Evolutionary conservation across 1,140 invertebrate genomes (phyloP), one percentile per base, ranked within the genome.

Genomic region (Orius laevigatus): DNA sequence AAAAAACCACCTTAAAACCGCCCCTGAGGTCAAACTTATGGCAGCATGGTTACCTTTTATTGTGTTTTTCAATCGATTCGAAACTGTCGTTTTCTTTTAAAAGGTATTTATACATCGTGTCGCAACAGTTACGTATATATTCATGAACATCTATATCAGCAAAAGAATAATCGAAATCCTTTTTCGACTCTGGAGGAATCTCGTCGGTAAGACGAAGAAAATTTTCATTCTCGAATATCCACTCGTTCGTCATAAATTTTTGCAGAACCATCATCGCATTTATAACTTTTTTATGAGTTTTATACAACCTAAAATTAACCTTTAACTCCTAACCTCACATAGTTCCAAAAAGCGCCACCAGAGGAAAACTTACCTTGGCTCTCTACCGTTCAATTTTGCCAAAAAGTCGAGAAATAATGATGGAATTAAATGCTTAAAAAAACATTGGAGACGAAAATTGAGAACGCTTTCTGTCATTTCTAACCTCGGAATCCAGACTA

Each of bases 231-330:
- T 74, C 73, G 66, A 95, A 95, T 54, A 76, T 73, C 89, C 90
- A 95, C 60, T 92, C 77, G 56, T 85, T 75, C 10, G 80, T 87
- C 44, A 88, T 93, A 64, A 95, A 96, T 63, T 85, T 94, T 60
- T 92, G 81, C 49, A 95, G 72, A 74, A 59, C 64, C 64, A 71
- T 69, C 70, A 75, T 88, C 74, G 66, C 76, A 67, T 66, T 66
- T 45, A 67, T 63, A 12, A 76, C 58, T 56, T 69, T 69, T 32
- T 66, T 63, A 48, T 75, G 71, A 31, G 76, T 62, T 53, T 65
- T 63, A 25, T 72, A 63, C 61, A 74, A 65, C 55, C 71, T 74
- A 36, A n/a, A n/a, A n/a, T n/a, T n/a, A n/a, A n/a, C n/a, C n/a
- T n/a, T n/a, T n/a, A n/a, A n/a, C n/a, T n/a, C n/a, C n/a, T n/a